Percentiles rank a stretch among this genome's conserved stretches.
Conservation (phyloP, 2,797 vertebrate genomes). For the Phrynocephalus vlangalii region DNA sequence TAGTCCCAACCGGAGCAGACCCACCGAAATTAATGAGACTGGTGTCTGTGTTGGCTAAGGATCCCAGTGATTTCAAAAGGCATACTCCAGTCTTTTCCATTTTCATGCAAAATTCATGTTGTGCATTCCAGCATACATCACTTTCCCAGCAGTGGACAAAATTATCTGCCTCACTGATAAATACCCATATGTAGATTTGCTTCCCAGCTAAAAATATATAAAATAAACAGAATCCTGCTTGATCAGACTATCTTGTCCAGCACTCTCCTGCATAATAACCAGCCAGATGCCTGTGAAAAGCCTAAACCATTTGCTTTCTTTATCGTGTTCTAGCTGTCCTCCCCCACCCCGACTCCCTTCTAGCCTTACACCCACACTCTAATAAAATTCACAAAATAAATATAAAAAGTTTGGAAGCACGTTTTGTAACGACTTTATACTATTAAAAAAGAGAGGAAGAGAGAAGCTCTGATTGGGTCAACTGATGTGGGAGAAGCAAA, state of each 20-base stretch:
- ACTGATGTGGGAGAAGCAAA: background rate
- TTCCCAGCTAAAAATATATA: background rate
- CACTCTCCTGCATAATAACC: background rate
- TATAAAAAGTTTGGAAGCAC: no score
- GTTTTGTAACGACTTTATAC: background rate
- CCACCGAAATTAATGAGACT: no score
- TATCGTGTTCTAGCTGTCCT: no score
- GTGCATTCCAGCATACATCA: background rate
- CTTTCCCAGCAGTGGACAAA: no score
- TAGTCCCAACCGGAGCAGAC: no score
- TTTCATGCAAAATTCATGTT: background rate
- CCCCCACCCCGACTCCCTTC: no score
- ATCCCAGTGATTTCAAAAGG: no score
- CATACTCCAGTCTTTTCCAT: no score
- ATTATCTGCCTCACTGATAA: background rate
- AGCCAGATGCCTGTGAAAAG: background rate
- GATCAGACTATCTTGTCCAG: background rate
- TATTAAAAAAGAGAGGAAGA: background rate
- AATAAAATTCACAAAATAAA: background rate
- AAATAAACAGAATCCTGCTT: background rate
- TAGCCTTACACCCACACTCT: no score
- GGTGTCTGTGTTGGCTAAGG: no score
- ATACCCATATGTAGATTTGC: background rate
- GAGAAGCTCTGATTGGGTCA: background rate
- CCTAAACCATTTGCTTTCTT: background rate